Base-by-base conservation (phyloP, 2,888 invertebrate genomes). In the Drosophila pseudotakahashii region DNA sequence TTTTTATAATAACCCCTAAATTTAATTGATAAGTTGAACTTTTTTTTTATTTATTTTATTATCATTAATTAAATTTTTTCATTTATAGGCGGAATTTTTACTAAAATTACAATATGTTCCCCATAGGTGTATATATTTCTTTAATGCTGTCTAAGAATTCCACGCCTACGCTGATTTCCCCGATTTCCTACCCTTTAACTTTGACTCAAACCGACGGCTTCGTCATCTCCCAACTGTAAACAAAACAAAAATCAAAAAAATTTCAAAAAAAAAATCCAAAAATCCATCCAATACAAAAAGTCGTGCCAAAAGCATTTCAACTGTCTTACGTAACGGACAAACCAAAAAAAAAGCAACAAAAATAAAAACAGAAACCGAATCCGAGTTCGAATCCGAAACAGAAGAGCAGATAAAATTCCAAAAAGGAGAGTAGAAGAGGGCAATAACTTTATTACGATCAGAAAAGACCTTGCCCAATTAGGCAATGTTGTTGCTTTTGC, bases 391-490 rank as follows among this genome's bases (percentile, higher is more conserved):
- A 59, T 16, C 26, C 7, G 36, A 68, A 52, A 45, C 51, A 36
- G 68, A 67, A 47, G 53, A 66, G 53, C 53, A 39, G 68, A 67
- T 52, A 45, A 37, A 32, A 50, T 62, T 39, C 62, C 37, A 52
- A 67, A 52, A 32, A 63, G 61, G 41, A 37, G 36, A 19, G 47
- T 53, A 30, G 45, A 7, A 37, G 48, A 67, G 73, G 63, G 66
- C 63, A 69, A 73, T 68, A 80, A 74, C 72, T 71, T 74, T 66
- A 68, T 77, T 71, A 59, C 59, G 75, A 64, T 68, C 73, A 61
- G 63, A 44, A 51, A 67, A 87, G 75, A 88, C 82, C 82, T 88
- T 88, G 79, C 72, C 79, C 88, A 83, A 83, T 83, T 85, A 81
- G 85, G 75, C 58, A 60, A 50, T 62, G 53, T 39, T 48, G 41